Evolutionary conservation across 2,888 invertebrate genomes (phyloP), one percentile per base, ranked within the genome.

Genomic region (Dorcus parallelipipedus): DNA sequence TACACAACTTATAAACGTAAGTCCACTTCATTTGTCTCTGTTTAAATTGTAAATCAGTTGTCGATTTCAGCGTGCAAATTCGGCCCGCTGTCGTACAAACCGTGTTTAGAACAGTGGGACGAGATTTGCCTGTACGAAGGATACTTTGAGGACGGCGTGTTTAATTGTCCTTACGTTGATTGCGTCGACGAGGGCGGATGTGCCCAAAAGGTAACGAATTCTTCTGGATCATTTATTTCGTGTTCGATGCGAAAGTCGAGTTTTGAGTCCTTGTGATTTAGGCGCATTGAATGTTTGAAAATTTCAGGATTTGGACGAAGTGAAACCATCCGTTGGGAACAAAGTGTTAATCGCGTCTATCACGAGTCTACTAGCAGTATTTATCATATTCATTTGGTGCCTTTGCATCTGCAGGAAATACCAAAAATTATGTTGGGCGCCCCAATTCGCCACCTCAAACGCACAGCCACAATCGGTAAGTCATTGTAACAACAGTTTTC

Each of bases 301-400:
- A 26, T 50, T 33, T 47, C 17, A 49, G 9, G n/a, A 54, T 14
- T n/a, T 41, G 9, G 47, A 48, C 8, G 57, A 53, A 17, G 54
- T 55, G 43, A 63, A 61, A 10, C 55, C 62, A 40, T 63, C 67
- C 2, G 47, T 68, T 10, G 73, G 71, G 33, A 72, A 70, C 7
- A 81, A 79, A 69, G 79, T 82, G 14, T 76, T 81, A 8, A 75
- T 82, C 8, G 80, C 80, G 23, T 81, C 82, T 1, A 78, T 82
- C 10, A 79, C 81, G 3, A 74, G 79, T 9, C 74, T 82, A 52
- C 69, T 81, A 40, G 65, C 82, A 8, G 73, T 78, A 38, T 81
- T 82, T 64, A 69, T 78, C n/a, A 69, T 82, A 59, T 82, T 83
- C 65, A 69, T 80, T 9, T 72, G 80, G 60, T 78, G 81, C 54